These are phyloP conservation scores for Discoglossus pictus DNA, from an alignment of 2,797 vertebrate genomes.

Conservation along the genomic window DNA sequence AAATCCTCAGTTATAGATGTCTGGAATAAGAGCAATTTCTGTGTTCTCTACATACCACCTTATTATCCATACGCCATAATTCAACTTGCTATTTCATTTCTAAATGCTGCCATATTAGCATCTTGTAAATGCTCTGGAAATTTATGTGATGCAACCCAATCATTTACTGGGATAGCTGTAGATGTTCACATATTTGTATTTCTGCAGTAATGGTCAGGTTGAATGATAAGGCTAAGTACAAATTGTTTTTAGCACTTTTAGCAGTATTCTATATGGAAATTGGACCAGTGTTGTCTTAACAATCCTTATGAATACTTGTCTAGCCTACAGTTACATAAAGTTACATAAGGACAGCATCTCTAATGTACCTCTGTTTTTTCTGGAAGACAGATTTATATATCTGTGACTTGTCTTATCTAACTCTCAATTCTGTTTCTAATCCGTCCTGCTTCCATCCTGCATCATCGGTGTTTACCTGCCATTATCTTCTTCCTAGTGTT, in stretches of 20 bases:
- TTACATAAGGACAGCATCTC: too few relatives aligned
- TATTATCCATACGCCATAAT: slow-evolving; percentile 33
- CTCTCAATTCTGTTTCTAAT: too few relatives aligned
- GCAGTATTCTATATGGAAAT: too few relatives aligned
- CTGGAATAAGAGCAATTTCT: slow-evolving; percentile 13
- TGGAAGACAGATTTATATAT: too few relatives aligned
- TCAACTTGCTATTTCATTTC: slow-evolving; percentile 22
- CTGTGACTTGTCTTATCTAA: too few relatives aligned
- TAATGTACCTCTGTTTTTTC: too few relatives aligned
- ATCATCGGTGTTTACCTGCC: too few relatives aligned
- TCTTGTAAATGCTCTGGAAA: slow-evolving; percentile 33
- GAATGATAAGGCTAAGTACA: slow-evolving; percentile 3
- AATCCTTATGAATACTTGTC: too few relatives aligned
- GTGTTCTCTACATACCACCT: background rate
- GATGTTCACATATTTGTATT: slow-evolving; percentile 1
- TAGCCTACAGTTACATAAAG: too few relatives aligned
- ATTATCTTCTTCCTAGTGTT: too few relatives aligned
- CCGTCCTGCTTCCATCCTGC: too few relatives aligned
- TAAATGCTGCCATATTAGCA: slow-evolving; percentile 36
- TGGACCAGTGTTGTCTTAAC: too few relatives aligned
- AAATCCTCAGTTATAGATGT: slow-evolving; percentile 22
- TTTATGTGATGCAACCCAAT: slow-evolving; percentile 7
- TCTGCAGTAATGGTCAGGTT: slow-evolving; percentile 12
- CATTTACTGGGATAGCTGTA: slow-evolving; percentile 15
- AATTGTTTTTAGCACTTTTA: slow-evolving; percentile 19